Percentiles rank a stretch among this genome's conserved stretches.
These are phyloP conservation scores for Danio jaintianensis DNA, from an alignment of 2,797 vertebrate genomes.

Conservation along the genomic window DNA sequence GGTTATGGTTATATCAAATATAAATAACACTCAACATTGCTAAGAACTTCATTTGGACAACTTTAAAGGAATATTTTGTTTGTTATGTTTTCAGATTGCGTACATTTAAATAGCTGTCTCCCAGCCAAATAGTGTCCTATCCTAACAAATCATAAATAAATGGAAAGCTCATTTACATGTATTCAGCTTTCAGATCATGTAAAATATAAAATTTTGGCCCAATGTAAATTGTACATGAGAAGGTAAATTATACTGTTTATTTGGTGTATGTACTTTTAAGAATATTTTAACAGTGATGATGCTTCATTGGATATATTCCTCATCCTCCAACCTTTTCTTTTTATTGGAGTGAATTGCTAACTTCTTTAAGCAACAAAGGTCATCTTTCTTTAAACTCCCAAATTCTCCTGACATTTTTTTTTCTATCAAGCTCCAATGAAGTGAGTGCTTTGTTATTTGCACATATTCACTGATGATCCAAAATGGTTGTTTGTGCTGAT, in stretches of 20 bases:
- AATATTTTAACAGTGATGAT: background rate
- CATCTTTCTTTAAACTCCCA: background rate
- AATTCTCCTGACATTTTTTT: background rate
- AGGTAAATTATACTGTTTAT: background rate
- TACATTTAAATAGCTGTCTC: too few species aligned
- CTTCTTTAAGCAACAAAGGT: background rate
- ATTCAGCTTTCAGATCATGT: too few species aligned
- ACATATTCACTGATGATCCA: background rate
- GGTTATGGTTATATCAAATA: too few species aligned
- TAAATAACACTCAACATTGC: too few species aligned
- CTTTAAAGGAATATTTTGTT: too few species aligned
- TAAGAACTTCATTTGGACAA: too few species aligned
- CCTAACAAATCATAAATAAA: too few species aligned
- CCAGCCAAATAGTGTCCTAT: too few species aligned
- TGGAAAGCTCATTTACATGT: too few species aligned
- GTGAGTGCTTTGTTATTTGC: background rate
- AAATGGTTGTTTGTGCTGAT: constrained; percentile 31
- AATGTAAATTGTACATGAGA: too few species aligned
- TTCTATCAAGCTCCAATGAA: background rate
- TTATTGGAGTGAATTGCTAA: background rate
- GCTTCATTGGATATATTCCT: background rate
- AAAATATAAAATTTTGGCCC: too few species aligned
- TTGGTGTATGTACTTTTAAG: background rate
- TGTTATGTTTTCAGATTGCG: too few species aligned
- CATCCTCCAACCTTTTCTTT: background rate